Evolutionary conservation across 2,113 vertebrate genomes (phyloP), one percentile per base, ranked within the genome.

Genomic region (Prinia subflava): DNA sequence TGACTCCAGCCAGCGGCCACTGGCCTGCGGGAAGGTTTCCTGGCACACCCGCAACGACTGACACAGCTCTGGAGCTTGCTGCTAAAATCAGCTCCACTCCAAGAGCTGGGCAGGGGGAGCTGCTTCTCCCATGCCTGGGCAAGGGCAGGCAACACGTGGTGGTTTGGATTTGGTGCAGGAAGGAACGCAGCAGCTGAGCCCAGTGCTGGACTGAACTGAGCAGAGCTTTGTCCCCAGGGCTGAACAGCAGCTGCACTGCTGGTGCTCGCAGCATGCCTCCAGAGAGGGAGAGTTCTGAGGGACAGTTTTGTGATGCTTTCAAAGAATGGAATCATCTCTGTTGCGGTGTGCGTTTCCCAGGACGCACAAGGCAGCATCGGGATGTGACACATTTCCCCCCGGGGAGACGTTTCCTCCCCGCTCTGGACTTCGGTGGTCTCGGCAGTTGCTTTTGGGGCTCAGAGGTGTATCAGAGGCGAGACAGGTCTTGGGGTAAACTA

Each of bases 191-290:
- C 17, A 17, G 79, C 5, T 56, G 46, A 20, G 12, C 19, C 20
- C 3, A 25, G 9, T 24, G 5, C 28, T 8, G 70, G 27, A 18
- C 15, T 22, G 1, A 71, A 33, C 11, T 17, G 11, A 17, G 56
- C 5, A 15, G 52, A 42, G 25, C 13, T 46, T 7, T 30, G 6
- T 71, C 6, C 16, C 0, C 1, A 4, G 41, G 57, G 52, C 35
- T 70, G 73, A 42, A 13, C 7, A 71, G 57, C 41, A 55, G 46
- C 60, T 37, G 7, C n/a, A 1, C 39, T 39, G 46, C 4, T 7
- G 42, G 52, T 47, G 42, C 33, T 74, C n/a, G n/a, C n/a, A n/a
- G n/a, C n/a, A n/a, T n/a, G n/a, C n/a, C n/a, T 30, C 28, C 49
- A n/a, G 83, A 52, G 73, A 19, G 6, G 31, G 5, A 12, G 39